Evolutionary conservation across 2,113 vertebrate species (phyloP), one percentile per base, ranked within the genome.

Genomic region (Protomyctophum bolini): DNA sequence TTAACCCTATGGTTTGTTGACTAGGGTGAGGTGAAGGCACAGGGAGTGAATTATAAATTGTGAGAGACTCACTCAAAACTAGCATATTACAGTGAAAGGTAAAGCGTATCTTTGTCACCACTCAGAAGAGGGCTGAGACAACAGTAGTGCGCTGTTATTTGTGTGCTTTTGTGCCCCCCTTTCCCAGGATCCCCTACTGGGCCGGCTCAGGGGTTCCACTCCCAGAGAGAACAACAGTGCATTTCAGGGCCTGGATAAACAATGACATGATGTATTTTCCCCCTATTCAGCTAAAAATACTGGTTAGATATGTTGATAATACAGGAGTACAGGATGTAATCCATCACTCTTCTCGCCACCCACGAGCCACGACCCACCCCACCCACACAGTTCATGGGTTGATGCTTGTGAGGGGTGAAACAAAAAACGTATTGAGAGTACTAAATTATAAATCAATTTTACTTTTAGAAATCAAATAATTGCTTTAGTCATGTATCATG

Each of bases 151-250:
- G 55, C 69, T 81, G 73, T 72, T 82, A 66, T 82, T 82, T 82
- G 62, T 77, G 79, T 80, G 73, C 72, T 85, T 68, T 82, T 70
- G 77, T 87, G 21, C 21, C 21, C 83, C 86, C 76, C 85, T 80
- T 78, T 86, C 88, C 80, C 87, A 91, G 83, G 78, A 91, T 78
- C 83, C 86, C 75, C 86, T 82, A 76, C 76, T 65, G 75, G 74
- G 83, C 85, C 65, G 57, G 81, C 70, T 87, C 49, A 71, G 76
- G 76, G 57, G n/a, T 68, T 77, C 73, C 79, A 84, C 87, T 80
- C 79, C 87, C 86, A 80, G 75, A 81, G 87, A 91, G 90, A 91
- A 87, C 79, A 88, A 87, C 79, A 88, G 63, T 55, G 74, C 67
- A 73, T 84, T 86, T 83, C 68, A 76, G 59, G 63, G 81, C 73